A percentile compares a stretch with the other conserved stretches of the same genome.
Evolutionary conservation across 1,140 invertebrate genomes (phyloP).

Genomic region (Eumaeus atala): DNA sequence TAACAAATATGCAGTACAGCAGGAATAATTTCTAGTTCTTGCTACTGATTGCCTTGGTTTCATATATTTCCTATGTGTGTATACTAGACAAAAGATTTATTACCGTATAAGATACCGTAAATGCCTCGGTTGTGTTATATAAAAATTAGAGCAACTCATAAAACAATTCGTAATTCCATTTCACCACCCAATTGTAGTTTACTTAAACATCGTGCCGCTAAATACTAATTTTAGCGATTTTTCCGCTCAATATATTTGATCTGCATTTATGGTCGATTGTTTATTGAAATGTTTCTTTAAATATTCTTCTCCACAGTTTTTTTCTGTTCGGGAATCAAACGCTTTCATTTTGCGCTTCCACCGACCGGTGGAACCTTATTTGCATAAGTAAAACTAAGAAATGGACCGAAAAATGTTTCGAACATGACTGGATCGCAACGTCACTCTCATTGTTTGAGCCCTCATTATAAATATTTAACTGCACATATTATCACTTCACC

Average conservation of each 20-base stretch:
- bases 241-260: neutral
- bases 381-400: constrained; percentile 56
- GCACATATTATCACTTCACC: constrained; percentile 11
- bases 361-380: constrained; percentile 51
- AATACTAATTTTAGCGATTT: too few species aligned
- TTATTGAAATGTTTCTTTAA: neutral
- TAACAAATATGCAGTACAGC: too few species aligned
- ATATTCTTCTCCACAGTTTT: constrained; percentile 20
- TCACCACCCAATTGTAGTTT: too few species aligned
- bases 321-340: constrained; percentile 35
- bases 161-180: too few species aligned
- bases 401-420: constrained; percentile 47
- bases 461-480: constrained; percentile 22
- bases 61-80: too few species aligned
- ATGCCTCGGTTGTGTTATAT: too few species aligned
- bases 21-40: too few species aligned
- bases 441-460: constrained; percentile 19
- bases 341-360: constrained; percentile 44
- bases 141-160: too few species aligned
- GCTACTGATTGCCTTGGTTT: too few species aligned
- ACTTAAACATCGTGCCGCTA: too few species aligned
- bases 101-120: too few species aligned
- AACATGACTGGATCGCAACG: constrained; percentile 17
- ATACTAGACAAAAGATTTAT: too few species aligned
- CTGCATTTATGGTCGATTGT: neutral